These are phyloP conservation scores for Gavialis gangeticus DNA, from an alignment of 2,113 vertebrate genomes.

Conservation along the genomic window DNA sequence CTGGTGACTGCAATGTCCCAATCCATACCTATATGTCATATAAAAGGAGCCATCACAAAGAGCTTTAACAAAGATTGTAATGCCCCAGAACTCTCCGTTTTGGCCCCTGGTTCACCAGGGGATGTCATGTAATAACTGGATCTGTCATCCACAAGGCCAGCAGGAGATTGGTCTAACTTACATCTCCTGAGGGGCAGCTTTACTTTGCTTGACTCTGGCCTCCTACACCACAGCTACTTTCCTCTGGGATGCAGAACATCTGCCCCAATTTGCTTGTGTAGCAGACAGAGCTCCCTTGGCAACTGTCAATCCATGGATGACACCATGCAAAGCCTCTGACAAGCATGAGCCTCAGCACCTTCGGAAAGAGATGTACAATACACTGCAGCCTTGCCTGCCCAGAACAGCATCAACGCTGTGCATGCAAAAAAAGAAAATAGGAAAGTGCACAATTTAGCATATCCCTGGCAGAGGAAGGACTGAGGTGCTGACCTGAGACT, in stretches of 20 bases:
- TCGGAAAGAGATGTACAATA: not conserved
- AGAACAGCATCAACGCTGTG: not conserved
- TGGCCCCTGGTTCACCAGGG: fast-evolving
- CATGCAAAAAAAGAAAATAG: no score
- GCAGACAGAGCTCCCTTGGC: not conserved
- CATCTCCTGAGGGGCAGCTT: fast-evolving
- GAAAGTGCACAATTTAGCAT: no score
- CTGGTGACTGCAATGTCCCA: not conserved
- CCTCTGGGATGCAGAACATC: not conserved
- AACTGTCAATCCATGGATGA: not conserved
- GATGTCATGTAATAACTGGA: not conserved
- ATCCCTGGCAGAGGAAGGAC: no score
- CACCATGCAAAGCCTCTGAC: not conserved
- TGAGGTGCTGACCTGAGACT: no score
- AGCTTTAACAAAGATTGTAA: not conserved
- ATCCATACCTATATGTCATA: not conserved
- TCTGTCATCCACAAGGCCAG: not conserved
- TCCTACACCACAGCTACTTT: not conserved
- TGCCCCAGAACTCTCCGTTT: fast-evolving
- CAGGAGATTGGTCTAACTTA: not conserved
- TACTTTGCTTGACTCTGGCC: not conserved
- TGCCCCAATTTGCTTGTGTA: not conserved
- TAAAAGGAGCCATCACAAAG: not conserved
- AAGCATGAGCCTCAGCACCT: not conserved
- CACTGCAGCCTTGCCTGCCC: fast-evolving